Evolutionary conservation across 2,113 vertebrate species (phyloP).

Genomic region (Pongo pygmaeus): DNA sequence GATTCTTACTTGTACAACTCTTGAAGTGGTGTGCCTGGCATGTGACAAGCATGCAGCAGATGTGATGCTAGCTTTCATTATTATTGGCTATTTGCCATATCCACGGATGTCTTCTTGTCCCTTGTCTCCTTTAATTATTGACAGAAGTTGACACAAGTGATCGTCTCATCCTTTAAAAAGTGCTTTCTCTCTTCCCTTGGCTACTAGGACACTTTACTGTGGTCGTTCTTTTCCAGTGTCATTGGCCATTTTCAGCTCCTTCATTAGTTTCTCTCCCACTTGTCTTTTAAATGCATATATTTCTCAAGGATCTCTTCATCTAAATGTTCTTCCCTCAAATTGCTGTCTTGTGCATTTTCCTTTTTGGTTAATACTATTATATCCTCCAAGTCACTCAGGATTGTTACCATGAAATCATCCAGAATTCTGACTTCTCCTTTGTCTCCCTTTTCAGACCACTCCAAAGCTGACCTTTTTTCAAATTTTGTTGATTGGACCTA

Average conservation of each 20-base stretch:
- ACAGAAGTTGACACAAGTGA: background rate
- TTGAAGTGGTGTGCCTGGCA: background rate
- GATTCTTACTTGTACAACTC: background rate
- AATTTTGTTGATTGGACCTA: background rate
- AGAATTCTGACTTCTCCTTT: background rate
- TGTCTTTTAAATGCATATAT: background rate
- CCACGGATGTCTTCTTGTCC: background rate
- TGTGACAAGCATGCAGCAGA: background rate
- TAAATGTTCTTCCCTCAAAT: background rate
- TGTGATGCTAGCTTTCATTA: background rate
- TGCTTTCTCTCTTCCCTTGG: background rate
- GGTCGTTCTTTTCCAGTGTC: background rate
- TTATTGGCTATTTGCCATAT: background rate
- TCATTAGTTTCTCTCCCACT: background rate
- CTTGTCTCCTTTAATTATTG: background rate
- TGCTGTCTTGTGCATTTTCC: background rate
- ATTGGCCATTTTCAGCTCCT: background rate
- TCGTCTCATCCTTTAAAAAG: background rate
- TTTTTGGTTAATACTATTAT: background rate
- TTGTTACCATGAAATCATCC: background rate
- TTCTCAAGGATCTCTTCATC: background rate
- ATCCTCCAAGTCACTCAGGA: background rate
- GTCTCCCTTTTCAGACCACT: background rate
- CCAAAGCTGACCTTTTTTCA: background rate
- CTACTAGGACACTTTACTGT: background rate